phyloP scores from a whole-genome alignment of 1,140 invertebrate species.

The Heliconius melpomene region DNA sequence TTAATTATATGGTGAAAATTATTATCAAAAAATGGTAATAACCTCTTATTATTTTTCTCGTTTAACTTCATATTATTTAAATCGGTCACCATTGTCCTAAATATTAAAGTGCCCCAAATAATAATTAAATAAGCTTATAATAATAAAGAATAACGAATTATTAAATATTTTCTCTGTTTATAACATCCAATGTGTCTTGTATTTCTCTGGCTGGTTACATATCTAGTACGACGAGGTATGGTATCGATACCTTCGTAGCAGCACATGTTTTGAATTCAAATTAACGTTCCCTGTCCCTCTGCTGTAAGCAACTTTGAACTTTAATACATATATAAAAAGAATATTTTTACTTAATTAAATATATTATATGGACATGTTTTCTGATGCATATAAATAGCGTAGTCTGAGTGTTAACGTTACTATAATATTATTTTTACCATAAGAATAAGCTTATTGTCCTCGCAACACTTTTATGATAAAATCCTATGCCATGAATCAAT shows the following conservation, averaged over 20 bases:
- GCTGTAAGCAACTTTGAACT: slow-evolving; percentile 50
- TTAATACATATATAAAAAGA: slow-evolving; percentile 35
- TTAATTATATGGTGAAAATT: no score
- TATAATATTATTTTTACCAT: slow-evolving; percentile 22
- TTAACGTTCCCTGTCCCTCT: slow-evolving; percentile 41
- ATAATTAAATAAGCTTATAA: not conserved
- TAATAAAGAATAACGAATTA: not conserved
- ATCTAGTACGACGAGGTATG: slow-evolving; percentile 40
- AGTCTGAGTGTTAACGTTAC: slow-evolving; percentile 39
- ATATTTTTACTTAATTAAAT: slow-evolving; percentile 26
- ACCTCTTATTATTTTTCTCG: no score
- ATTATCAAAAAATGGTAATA: no score
- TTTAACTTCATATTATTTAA: not conserved
- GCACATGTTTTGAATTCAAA: slow-evolving; percentile 56
- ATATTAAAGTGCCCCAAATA: no score
- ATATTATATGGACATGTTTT: slow-evolving; percentile 32
- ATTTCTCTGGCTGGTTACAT: not conserved
- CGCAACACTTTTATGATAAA: slow-evolving; percentile 1
- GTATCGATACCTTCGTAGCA: slow-evolving; percentile 43
- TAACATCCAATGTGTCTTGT: not conserved
- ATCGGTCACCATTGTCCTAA: no score
- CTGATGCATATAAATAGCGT: slow-evolving; percentile 52
- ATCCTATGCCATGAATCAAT: not conserved
- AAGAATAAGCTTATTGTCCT: not conserved
- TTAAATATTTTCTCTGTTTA: not conserved